These are phyloP conservation scores for Camponotus pennsylvanicus DNA, from an alignment of 1,140 invertebrate species.

Conservation along the genomic window DNA sequence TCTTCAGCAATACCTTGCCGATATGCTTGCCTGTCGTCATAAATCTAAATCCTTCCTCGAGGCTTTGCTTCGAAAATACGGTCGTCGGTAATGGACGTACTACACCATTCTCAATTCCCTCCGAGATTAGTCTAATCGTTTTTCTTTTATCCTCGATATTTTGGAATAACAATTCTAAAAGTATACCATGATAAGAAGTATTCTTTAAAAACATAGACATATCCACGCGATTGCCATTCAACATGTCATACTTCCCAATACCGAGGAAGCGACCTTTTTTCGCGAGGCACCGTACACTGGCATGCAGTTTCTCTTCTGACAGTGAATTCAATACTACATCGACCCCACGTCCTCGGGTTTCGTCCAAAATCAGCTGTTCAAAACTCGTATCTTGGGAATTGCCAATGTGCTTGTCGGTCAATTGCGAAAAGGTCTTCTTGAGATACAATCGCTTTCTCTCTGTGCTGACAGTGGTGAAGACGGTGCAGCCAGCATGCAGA, in stretches of 20 bases:
- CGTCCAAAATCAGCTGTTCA: too few relatives aligned
- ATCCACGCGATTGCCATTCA: conserved; percentile 95
- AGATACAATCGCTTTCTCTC: too few relatives aligned
- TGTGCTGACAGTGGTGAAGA: conserved; percentile 92
- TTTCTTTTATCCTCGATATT: conserved; percentile 90
- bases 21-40: conserved; percentile 99
- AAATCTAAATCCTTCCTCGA: conserved; percentile 91
- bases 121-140: conserved; percentile 91
- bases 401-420: too few relatives aligned
- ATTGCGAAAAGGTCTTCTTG: too few relatives aligned
- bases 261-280: conserved; percentile 95
- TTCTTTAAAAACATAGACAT: conserved; percentile 99
- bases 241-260: conserved; percentile 98
- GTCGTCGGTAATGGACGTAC: too few relatives aligned
- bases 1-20: conserved; percentile 97
- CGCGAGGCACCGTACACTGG: too few relatives aligned
- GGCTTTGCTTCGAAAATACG: too few relatives aligned
- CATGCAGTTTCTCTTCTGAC: too few relatives aligned
- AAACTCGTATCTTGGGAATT: too few relatives aligned
- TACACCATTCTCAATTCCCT: conserved; percentile 86
- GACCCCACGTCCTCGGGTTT: too few relatives aligned
- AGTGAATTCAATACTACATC: too few relatives aligned
- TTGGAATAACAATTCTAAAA: conserved; percentile 96
- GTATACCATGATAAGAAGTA: conserved; percentile 79
- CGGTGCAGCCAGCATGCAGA: conserved; percentile 93